Percentiles rank a stretch among this genome's conserved stretches.
phyloP scores from a whole-genome alignment of 2,797 vertebrate species.

The Myotis planiceps region DNA sequence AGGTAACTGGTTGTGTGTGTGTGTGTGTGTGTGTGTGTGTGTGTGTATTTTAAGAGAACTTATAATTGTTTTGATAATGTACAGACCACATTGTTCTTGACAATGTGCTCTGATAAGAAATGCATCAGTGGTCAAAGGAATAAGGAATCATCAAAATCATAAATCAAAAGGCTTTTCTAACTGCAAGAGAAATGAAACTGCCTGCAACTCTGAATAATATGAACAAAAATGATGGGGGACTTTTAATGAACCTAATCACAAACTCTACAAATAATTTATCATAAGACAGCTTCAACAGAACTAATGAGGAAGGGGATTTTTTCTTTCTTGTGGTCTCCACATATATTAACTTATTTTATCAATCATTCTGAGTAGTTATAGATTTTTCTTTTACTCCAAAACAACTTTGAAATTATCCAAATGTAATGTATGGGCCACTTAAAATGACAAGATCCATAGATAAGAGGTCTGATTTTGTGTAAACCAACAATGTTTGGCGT shows the following conservation, averaged over 20 bases:
- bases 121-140: neutral
- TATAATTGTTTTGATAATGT: neutral
- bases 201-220: neutral
- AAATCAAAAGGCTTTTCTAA: conserved; percentile 40
- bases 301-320: neutral
- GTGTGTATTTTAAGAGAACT: neutral
- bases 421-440: neutral
- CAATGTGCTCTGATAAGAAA: neutral
- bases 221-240: neutral
- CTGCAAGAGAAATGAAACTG: conserved; percentile 12
- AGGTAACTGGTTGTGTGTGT: neutral
- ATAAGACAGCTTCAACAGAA: neutral
- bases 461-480: neutral
- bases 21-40: neutral
- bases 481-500: neutral
- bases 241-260: neutral
- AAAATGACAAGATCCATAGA: neutral
- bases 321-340: neutral
- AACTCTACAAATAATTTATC: neutral
- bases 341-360: neutral
- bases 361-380: neutral
- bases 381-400: neutral
- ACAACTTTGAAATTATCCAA: neutral
- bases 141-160: neutral
- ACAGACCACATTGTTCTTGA: neutral